Percentiles rank a stretch among this genome's conserved stretches.
These are phyloP conservation scores for Thamnophis elegans DNA, from an alignment of 2,797 vertebrate species.

Conservation along the genomic window DNA sequence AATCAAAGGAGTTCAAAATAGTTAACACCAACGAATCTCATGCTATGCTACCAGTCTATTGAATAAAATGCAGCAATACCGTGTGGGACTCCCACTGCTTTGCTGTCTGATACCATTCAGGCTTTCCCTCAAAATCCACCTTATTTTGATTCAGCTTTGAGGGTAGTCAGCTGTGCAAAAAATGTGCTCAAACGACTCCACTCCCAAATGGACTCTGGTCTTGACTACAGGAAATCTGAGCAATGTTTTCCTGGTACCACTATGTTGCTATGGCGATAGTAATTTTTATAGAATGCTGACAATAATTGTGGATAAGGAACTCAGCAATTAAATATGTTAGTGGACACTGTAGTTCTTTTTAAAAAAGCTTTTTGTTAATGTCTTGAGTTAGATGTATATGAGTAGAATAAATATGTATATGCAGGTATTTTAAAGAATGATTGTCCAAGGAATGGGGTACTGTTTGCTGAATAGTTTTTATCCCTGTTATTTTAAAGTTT, in stretches of 20 bases:
- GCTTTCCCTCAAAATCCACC: constrained; percentile 54
- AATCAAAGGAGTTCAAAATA: constrained; percentile 59
- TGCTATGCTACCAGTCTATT: constrained; percentile 53
- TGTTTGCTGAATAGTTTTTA: background rate
- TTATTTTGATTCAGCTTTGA: constrained; percentile 60
- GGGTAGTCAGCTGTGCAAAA: constrained; percentile 56
- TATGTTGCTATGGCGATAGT: constrained; percentile 75
- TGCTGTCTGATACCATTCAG: constrained; percentile 64
- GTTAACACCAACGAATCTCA: constrained; percentile 44
- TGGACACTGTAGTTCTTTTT: constrained; percentile 41
- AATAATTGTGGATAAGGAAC: constrained; percentile 68
- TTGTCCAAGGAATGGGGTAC: background rate
- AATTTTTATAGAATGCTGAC: constrained; percentile 72
- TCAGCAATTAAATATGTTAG: constrained; percentile 64
- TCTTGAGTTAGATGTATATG: background rate
- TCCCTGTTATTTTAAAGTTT: background rate
- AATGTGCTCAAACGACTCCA: constrained; percentile 61
- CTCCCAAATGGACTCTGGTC: constrained; percentile 63
- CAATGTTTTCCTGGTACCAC: constrained; percentile 64
- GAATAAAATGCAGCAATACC: constrained; percentile 39
- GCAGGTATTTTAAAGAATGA: background rate
- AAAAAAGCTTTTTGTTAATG: constrained; percentile 21
- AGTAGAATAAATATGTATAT: background rate
- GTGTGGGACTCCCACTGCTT: constrained; percentile 54
- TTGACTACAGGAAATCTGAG: constrained; percentile 66